Base-by-base conservation (phyloP, 2,797 vertebrate species). In the Rhinatrema bivittatum region DNA sequence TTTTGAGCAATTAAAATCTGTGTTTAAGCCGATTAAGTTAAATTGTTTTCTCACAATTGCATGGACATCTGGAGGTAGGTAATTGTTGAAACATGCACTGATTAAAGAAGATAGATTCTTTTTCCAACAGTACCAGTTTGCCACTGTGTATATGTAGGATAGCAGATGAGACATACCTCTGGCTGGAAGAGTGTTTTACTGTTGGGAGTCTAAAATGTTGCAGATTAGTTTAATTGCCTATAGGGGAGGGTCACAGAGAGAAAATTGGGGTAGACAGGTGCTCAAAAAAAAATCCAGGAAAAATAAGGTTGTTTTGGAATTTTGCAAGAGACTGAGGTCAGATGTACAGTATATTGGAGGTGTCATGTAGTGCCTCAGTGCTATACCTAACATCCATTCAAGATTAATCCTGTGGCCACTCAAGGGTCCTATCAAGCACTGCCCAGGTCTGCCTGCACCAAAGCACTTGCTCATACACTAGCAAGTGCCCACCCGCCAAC, bases 121-220 rank as follows among this genome's bases (percentile, higher is more conserved):
- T 22, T 22, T 31, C 36, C 28, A 17, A 7, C 8, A 13, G 20
- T 24, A 13, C 1, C 2, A 2, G 9, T 14, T 16, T 2, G 1
- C 2, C 7, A 16, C 16, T 7, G 6, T n/a, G 33, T 19, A 16
- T 9, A 20, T 16, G 14, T 20, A 24, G 12, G 21, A 21, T 17
- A 26, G 13, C 14, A 12, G 19, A 16, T 10, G 7, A 25, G 16
- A 13, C 60, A 41, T 35, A 9, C n/a, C 1, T 11, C 4, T 16
- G 32, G 9, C 30, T 46, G 35, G 36, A 30, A 30, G 26, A 9
- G n/a, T 0, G 0, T 1, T 25, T 11, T 2, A 29, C 42, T 17
- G 19, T 34, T 29, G 32, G 20, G 25, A 33, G 21, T 2, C n/a
- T n/a, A 9, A 26, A 14, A 4, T 16, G 26, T 0, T 0, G 0